Percentiles rank a stretch among this genome's conserved stretches.
Evolutionary conservation across 2,113 vertebrate genomes (phyloP).

Genomic region (Patagioenas fasciata): DNA sequence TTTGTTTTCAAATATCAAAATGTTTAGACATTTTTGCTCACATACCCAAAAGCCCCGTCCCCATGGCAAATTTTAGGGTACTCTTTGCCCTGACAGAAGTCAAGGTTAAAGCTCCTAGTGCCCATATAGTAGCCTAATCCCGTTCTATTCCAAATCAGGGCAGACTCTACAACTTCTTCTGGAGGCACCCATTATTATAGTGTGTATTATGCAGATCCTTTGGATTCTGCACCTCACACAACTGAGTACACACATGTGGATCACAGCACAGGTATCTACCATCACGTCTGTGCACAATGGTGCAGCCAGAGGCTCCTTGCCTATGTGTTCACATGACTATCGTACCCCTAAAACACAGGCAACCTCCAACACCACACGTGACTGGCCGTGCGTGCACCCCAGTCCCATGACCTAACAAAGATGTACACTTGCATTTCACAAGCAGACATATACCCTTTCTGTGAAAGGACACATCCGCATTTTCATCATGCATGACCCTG

Average conservation of each 20-base stretch:
- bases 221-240: neutral
- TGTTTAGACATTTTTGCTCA: neutral
- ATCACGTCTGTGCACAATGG: accelerated
- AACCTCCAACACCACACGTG: neutral
- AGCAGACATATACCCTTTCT: neutral
- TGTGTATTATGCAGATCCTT: neutral
- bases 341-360: neutral
- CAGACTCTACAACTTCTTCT: neutral
- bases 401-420: neutral
- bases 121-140: neutral
- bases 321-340: neutral
- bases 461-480: neutral
- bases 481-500: neutral
- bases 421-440: neutral
- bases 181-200: neutral
- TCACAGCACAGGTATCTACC: neutral
- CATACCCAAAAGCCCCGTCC: neutral
- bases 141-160: neutral
- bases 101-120: neutral
- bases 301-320: neutral
- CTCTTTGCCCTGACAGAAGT: neutral
- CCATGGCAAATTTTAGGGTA: neutral
- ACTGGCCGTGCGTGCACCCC: neutral
- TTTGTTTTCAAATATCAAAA: neutral
- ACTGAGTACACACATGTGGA: neutral